Evolutionary conservation across 2,797 vertebrate genomes (phyloP).

Genomic region (Prionace glauca): DNA sequence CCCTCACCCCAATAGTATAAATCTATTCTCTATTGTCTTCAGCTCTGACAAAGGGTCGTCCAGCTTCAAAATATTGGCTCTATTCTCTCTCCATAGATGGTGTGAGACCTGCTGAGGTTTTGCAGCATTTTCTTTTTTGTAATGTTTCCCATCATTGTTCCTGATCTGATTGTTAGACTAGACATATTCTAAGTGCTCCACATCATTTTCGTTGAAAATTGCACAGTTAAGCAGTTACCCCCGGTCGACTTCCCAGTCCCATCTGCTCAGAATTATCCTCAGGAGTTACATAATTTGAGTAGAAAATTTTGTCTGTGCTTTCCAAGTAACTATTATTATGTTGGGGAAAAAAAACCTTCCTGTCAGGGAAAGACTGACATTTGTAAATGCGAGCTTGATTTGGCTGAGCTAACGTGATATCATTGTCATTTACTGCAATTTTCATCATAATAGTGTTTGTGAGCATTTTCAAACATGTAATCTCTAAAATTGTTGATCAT

Average conservation of each 20-base stretch:
- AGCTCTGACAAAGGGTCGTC: too few relatives aligned
- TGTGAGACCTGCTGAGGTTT: too few relatives aligned
- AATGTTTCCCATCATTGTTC: neutral
- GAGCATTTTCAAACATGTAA: constrained; percentile 4
- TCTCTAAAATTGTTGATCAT: constrained; percentile 21
- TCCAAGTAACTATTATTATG: neutral
- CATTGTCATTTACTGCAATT: neutral
- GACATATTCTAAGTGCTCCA: neutral
- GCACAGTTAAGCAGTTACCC: neutral
- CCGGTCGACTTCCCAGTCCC: neutral
- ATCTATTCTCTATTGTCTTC: too few relatives aligned
- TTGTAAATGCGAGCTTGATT: neutral
- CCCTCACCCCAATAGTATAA: too few relatives aligned
- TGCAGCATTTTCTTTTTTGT: too few relatives aligned
- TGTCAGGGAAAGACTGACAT: neutral
- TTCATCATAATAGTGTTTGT: constrained; percentile 8
- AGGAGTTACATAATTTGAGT: neutral
- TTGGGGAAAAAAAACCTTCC: neutral
- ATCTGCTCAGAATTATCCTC: neutral
- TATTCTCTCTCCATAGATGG: too few relatives aligned
- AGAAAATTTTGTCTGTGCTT: neutral
- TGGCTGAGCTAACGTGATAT: neutral
- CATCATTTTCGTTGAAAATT: neutral
- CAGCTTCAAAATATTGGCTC: too few relatives aligned
- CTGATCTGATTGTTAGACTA: neutral